Evolutionary conservation across 2,797 vertebrate genomes (phyloP).

Genomic region (Esox masquinongy): DNA sequence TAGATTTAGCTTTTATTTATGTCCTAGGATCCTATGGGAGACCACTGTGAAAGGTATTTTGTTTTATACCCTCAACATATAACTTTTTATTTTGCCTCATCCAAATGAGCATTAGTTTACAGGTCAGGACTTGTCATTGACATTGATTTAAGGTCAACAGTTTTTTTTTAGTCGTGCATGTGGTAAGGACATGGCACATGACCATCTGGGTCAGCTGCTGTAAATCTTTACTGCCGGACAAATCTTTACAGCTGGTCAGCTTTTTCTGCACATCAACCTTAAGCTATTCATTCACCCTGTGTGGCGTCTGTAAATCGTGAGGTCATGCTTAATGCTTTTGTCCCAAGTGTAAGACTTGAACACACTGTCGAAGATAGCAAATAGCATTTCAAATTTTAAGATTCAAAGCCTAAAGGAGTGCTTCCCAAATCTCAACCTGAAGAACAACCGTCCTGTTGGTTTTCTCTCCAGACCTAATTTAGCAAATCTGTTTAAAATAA

Average conservation of each 20-base stretch:
- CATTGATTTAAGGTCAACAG: not conserved
- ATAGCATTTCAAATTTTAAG: too few relatives aligned
- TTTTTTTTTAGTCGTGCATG: slow-evolving; percentile 10
- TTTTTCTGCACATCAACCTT: not conserved
- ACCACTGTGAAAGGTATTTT: not conserved
- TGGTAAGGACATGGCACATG: slow-evolving; percentile 14
- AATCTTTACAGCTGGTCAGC: not conserved
- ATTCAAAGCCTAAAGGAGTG: too few relatives aligned
- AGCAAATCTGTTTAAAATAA: too few relatives aligned
- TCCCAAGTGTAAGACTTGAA: not conserved
- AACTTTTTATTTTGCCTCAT: not conserved
- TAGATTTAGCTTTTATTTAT: not conserved
- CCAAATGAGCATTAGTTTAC: not conserved
- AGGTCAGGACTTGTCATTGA: slow-evolving; percentile 6
- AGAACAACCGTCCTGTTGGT: too few relatives aligned
- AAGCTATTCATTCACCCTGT: not conserved
- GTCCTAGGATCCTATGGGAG: not conserved
- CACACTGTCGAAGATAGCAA: not conserved
- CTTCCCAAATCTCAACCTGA: too few relatives aligned
- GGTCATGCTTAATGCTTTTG: not conserved
- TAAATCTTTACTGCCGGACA: slow-evolving; percentile 6
- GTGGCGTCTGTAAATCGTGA: not conserved
- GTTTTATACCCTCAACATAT: not conserved
- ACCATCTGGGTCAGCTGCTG: slow-evolving; percentile 19
- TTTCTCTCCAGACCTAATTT: too few relatives aligned